phyloP scores from a whole-genome alignment of 1,140 invertebrate species.

The Mizuhopecten yessoensis region DNA sequence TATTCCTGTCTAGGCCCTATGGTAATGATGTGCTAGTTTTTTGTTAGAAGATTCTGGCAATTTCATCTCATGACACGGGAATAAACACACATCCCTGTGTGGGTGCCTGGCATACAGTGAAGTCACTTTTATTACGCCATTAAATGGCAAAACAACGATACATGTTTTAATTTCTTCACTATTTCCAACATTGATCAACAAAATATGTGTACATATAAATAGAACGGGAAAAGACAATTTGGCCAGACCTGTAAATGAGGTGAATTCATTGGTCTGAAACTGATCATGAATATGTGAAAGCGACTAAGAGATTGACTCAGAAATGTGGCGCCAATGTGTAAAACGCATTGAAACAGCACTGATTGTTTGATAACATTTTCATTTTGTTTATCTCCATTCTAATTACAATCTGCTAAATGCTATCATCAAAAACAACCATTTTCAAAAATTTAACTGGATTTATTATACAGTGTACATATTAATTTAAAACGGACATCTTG shows the following conservation, averaged over 20 bases:
- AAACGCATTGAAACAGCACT: not conserved
- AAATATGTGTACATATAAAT: not conserved
- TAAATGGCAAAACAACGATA: not conserved
- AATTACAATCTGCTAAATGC: not conserved
- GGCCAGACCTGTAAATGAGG: not conserved
- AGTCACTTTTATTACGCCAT: not conserved
- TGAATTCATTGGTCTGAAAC: not conserved
- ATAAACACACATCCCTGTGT: not conserved
- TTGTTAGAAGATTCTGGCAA: not conserved
- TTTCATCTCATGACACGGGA: conserved; percentile 28
- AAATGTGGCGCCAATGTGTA: not conserved
- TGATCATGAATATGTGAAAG: not conserved
- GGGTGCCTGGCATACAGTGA: not conserved
- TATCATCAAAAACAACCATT: not conserved
- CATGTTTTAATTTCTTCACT: not conserved
- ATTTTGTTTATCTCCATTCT: conserved; percentile 16
- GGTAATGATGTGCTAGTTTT: conserved; percentile 17
- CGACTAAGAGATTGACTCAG: not conserved
- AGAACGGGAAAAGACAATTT: not conserved
- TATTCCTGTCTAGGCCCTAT: not conserved
- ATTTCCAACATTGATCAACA: not conserved
- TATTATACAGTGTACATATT: not conserved
- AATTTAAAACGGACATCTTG: conserved; percentile 12
- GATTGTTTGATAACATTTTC: conserved; percentile 13
- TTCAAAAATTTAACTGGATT: conserved; percentile 2